Conservation (phyloP, 2,797 vertebrate species). For the Xenops minutus region DNA sequence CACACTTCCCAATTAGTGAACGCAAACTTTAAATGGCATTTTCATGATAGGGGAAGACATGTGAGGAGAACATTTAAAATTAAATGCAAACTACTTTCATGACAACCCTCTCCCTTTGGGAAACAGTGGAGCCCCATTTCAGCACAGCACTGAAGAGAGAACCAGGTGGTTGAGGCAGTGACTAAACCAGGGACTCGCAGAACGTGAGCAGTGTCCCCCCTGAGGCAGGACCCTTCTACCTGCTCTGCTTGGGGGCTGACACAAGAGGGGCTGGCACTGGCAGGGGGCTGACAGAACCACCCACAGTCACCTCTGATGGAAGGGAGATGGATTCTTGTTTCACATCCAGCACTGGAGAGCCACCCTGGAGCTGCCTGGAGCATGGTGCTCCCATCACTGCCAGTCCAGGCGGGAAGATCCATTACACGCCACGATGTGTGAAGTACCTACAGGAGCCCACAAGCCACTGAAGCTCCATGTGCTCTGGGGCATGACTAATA, state of each 20-base stretch:
- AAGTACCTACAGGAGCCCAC: neutral
- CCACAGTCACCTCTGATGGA: rapidly evolving
- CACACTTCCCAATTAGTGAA: neutral
- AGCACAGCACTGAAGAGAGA: neutral
- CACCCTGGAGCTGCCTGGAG: rapidly evolving
- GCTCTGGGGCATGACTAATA: neutral
- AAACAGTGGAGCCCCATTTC: neutral
- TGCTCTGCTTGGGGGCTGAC: neutral
- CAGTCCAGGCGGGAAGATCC: neutral
- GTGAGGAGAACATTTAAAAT: neutral
- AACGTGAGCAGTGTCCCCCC: rapidly evolving
- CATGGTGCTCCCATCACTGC: rapidly evolving
- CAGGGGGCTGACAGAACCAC: neutral
- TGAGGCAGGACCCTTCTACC: neutral
- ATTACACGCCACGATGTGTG: rapidly evolving
- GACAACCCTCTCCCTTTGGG: neutral
- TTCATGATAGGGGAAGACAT: neutral
- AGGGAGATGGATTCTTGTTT: neutral
- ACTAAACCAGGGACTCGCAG: neutral
- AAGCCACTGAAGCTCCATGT: neutral
- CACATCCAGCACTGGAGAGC: rapidly evolving
- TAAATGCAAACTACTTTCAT: neutral
- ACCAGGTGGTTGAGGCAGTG: neutral
- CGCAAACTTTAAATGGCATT: neutral
- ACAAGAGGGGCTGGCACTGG: rapidly evolving